These are phyloP conservation scores for Hipposideros larvatus DNA, from an alignment of 2,797 vertebrate species.

Conservation along the genomic window DNA sequence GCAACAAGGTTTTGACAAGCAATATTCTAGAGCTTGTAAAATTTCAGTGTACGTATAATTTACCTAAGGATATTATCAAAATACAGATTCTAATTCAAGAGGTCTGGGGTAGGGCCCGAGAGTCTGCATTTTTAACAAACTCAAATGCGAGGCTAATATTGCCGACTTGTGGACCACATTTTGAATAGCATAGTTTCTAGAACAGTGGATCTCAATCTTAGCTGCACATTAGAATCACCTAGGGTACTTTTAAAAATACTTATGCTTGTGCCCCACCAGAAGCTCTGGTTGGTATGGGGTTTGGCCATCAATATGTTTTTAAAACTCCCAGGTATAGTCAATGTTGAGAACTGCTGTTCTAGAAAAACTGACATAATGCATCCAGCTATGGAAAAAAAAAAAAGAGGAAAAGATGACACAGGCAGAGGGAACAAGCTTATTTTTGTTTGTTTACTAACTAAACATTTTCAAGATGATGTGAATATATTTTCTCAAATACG, in stretches of 20 bases:
- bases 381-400: not conserved
- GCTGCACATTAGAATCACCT: not conserved
- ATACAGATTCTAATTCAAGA: not conserved
- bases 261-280: not conserved
- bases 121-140: not conserved
- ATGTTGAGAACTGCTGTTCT: not conserved
- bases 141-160: not conserved
- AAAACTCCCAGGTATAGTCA: not conserved
- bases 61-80: not conserved
- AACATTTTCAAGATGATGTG: not conserved
- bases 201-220: not conserved
- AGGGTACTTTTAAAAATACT: not conserved
- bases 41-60: not conserved
- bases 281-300: not conserved
- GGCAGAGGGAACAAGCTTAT: not conserved
- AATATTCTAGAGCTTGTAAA: not conserved
- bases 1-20: not conserved
- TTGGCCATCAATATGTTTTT: not conserved
- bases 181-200: not conserved
- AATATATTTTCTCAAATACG: conserved; percentile 17
- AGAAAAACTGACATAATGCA: not conserved
- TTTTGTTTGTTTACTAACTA: not conserved
- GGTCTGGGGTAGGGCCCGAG: not conserved
- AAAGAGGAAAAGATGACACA: not conserved
- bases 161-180: not conserved